Evolutionary conservation across 1,140 invertebrate genomes (phyloP).

Genomic region (Drosophila lowei): DNA sequence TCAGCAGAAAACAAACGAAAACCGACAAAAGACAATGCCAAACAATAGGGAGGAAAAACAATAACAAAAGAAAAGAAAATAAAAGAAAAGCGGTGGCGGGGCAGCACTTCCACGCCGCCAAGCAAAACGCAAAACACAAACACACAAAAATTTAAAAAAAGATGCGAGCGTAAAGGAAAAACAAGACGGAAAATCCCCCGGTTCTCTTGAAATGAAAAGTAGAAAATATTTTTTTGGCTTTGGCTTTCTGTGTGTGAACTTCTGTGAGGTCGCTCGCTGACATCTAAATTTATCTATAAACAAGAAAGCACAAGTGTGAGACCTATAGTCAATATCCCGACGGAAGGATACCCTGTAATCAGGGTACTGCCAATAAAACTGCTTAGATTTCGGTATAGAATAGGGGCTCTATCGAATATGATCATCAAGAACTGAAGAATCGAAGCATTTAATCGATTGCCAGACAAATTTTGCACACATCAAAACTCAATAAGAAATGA

Average conservation of each 20-base stretch:
- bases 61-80: conserved; percentile 55
- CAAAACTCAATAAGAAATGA: too few species aligned
- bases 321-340: too few species aligned
- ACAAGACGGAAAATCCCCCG: conserved; percentile 21
- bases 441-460: too few species aligned
- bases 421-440: too few species aligned
- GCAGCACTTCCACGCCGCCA: conserved; percentile 56
- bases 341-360: too few species aligned
- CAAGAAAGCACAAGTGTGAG: conserved; percentile 22
- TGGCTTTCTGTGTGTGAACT: conserved; percentile 32
- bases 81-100: neutral
- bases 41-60: conserved; percentile 32
- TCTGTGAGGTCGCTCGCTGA: conserved; percentile 48
- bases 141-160: conserved; percentile 15
- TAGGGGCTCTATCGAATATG: too few species aligned
- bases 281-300: conserved; percentile 76
- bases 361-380: too few species aligned
- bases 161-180: conserved; percentile 8
- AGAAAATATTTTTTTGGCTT: conserved; percentile 27
- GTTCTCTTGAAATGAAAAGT: conserved; percentile 1
- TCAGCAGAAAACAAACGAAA: conserved; percentile 24
- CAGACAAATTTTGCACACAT: too few species aligned
- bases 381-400: too few species aligned
- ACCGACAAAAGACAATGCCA: conserved; percentile 48
- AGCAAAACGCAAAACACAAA: conserved; percentile 48